Evolutionary conservation across 2,888 invertebrate species (phyloP), one percentile per base, ranked within the genome.

Genomic region (Hyppa rectilinea): DNA sequence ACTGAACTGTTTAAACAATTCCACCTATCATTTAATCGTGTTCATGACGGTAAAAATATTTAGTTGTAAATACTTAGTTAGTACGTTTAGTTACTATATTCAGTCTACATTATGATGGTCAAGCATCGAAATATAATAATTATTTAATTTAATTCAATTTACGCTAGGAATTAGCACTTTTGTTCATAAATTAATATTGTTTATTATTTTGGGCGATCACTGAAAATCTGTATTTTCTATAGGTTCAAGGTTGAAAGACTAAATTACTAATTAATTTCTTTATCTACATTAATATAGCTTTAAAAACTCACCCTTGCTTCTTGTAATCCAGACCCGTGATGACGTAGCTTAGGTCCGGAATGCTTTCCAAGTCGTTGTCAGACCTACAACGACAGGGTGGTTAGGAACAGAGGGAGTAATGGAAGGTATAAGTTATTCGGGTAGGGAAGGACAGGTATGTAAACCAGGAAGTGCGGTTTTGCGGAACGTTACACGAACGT

Each of bases 331-430:
- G 68, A 17, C 66, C 71, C 50, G 88, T 87, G 73, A 88, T 87
- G 34, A 88, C 85, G 14, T 70, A 77, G 31, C 72, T 73, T 34
- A 88, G 43, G 26, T 87, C 85, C 6, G 83, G 83, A 20, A 81
- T 75, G 61, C 89, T 89, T 40, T 82, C 86, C 5, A 87, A 88
- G 38, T 80, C 88, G 23, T 83, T 83, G 43, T 67, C 80, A 4
- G 91, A 91, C 76, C 92, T 92, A 85, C 1, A 68, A 82, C 17
- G 17, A 80, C 1, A 80, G 52, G 34, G 31, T 45, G 20, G 29
- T 79, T 61, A 84, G 68, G 68, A 36, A 69, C 61, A 38, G 31
- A 55, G 20, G 50, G 29, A n/a, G 23, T 55, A 43, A 50, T 50
- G 17, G 9, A 34, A 36, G 34, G 12, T 38, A 23, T 12, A 36